These are phyloP conservation scores for Drosophila rellima DNA, from an alignment of 2,888 invertebrate species.

Conservation along the genomic window DNA sequence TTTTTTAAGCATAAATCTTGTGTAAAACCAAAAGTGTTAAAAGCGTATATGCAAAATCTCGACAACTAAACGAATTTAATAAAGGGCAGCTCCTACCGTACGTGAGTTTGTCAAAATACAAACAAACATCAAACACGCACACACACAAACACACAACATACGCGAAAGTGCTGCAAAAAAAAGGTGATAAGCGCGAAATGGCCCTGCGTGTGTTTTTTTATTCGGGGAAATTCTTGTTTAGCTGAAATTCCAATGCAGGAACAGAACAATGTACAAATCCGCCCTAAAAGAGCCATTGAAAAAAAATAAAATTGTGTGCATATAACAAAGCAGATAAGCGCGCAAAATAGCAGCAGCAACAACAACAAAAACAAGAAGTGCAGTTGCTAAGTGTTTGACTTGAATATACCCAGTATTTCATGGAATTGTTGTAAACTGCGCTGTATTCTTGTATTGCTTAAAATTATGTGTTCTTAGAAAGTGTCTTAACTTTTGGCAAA, in stretches of 20 bases:
- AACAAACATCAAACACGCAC: slow-evolving; percentile 18
- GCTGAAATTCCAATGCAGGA: slow-evolving; percentile 66
- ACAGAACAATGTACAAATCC: slow-evolving; percentile 44
- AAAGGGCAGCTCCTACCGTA: slow-evolving; percentile 31
- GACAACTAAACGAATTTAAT: slow-evolving; percentile 26
- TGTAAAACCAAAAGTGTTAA: slow-evolving; percentile 31
- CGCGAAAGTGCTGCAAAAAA: slow-evolving; percentile 52
- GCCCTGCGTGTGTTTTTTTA: slow-evolving; percentile 30
- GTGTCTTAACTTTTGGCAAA: not conserved
- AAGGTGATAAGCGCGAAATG: slow-evolving; percentile 76
- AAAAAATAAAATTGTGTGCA: slow-evolving; percentile 54
- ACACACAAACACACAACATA: slow-evolving; percentile 21
- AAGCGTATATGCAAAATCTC: slow-evolving; percentile 20
- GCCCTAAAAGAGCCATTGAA: slow-evolving; percentile 50
- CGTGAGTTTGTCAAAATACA: slow-evolving; percentile 24
- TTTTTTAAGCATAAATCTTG: slow-evolving; percentile 45
- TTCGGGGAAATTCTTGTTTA: slow-evolving; percentile 43
- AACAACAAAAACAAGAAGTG: slow-evolving; percentile 5
- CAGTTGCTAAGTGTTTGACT: slow-evolving; percentile 15
- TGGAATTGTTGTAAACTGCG: not conserved
- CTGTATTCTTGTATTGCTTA: not conserved
- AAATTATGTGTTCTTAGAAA: not conserved
- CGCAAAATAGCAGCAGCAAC: slow-evolving; percentile 62
- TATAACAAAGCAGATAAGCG: slow-evolving; percentile 72
- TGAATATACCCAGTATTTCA: slow-evolving; percentile 20